Percentiles rank a stretch among this genome's conserved stretches.
These are phyloP conservation scores for Phania funesta DNA, from an alignment of 2,888 invertebrate genomes.

Conservation along the genomic window DNA sequence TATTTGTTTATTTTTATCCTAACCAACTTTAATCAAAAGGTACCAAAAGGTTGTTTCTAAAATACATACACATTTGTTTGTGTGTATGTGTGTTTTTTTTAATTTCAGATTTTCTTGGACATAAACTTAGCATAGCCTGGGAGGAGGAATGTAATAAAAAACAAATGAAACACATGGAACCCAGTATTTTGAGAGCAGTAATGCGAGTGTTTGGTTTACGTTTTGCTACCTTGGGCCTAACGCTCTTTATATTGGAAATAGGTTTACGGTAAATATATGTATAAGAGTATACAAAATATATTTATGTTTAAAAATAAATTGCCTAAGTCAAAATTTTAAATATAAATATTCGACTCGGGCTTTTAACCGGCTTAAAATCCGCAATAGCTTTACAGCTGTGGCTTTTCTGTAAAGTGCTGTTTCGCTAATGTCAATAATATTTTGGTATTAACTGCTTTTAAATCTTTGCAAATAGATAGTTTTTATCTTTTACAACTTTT, in stretches of 20 bases:
- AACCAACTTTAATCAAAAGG: too few relatives aligned
- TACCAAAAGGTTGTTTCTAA: background rate
- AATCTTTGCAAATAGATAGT: too few relatives aligned
- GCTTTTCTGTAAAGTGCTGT: too few relatives aligned
- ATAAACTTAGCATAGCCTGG: slow-evolving; percentile 83
- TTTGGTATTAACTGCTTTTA: too few relatives aligned
- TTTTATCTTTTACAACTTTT: too few relatives aligned
- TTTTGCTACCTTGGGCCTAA: slow-evolving; percentile 82
- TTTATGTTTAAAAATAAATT: background rate
- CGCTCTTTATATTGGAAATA: slow-evolving; percentile 83
- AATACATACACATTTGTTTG: background rate
- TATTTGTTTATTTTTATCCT: too few relatives aligned
- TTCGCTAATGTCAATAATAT: too few relatives aligned
- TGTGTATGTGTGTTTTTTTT: background rate
- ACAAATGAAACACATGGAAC: slow-evolving; percentile 76
- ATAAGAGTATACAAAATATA: too few relatives aligned
- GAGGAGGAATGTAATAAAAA: slow-evolving; percentile 81
- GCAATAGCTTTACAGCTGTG: too few relatives aligned
- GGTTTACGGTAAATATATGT: slow-evolving; percentile 80
- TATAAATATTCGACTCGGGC: background rate
- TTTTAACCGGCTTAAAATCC: too few relatives aligned
- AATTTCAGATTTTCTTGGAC: slow-evolving; percentile 81
- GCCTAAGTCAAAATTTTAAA: background rate
- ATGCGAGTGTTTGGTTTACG: slow-evolving; percentile 83
- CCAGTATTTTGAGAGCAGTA: slow-evolving; percentile 79